phyloP scores from a whole-genome alignment of 2,888 invertebrate species.

The Hyposoter didymator region DNA sequence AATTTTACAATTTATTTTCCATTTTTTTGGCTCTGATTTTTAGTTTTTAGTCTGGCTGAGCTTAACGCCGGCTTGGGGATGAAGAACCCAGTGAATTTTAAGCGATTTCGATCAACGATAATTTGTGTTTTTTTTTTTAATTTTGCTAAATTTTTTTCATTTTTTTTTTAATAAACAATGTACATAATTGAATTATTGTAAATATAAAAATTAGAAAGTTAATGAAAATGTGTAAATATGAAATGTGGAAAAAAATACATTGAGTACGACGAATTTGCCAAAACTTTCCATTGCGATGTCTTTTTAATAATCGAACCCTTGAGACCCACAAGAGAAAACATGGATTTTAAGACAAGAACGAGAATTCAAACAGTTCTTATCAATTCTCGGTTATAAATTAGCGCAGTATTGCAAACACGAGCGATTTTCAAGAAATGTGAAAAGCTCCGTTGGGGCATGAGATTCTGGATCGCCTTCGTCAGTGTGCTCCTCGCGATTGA shows the following conservation, averaged over 20 bases:
- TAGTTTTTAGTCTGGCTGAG: conserved; percentile 59
- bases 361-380: conserved; percentile 59
- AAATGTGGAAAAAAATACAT: conserved; percentile 10
- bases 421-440: neutral
- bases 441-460: neutral
- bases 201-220: conserved; percentile 30
- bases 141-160: no score
- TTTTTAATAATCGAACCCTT: neutral
- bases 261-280: neutral
- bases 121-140: conserved; percentile 7
- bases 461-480: conserved; percentile 20
- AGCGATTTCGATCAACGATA: neutral
- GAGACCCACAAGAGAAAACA: neutral
- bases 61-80: conserved; percentile 68
- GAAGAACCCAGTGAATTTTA: conserved; percentile 68
- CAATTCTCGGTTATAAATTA: conserved; percentile 63
- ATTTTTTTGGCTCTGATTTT: conserved; percentile 26
- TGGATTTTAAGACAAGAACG: conserved; percentile 6
- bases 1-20: neutral
- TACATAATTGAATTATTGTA: conserved; percentile 63
- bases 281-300: conserved; percentile 47
- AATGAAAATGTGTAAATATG: conserved; percentile 48
- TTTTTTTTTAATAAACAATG: conserved; percentile 30
- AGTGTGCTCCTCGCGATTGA: conserved; percentile 49
- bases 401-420: conserved; percentile 38